Evolutionary conservation across 92 coral and sea anemone genomes (phyloP).

Genomic region (Galaxea fascicularis): DNA sequence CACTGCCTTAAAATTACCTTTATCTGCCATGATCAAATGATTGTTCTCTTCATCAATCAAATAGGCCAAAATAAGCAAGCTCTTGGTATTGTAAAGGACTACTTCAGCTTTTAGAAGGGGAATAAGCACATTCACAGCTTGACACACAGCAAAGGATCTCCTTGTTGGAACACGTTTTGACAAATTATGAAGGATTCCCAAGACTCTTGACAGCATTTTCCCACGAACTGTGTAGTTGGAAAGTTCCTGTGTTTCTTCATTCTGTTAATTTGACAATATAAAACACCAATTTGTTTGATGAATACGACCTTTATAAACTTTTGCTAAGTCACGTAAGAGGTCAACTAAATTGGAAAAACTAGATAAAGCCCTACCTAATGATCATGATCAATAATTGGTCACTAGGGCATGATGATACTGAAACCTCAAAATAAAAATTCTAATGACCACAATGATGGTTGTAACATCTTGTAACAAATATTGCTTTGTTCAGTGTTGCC

Average conservation of each 20-base stretch:
- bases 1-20: slow-evolving; percentile 68
- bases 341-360: too few species aligned
- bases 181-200: slow-evolving; percentile 74
- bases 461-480: too few species aligned
- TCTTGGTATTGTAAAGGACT: slow-evolving; percentile 54
- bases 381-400: too few species aligned
- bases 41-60: slow-evolving; percentile 79
- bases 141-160: slow-evolving; percentile 47
- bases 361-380: too few species aligned
- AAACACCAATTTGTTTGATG: too few species aligned
- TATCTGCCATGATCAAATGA: slow-evolving; percentile 72
- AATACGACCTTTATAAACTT: too few species aligned
- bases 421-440: too few species aligned
- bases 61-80: slow-evolving; percentile 79
- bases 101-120: slow-evolving; percentile 80
- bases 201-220: slow-evolving; percentile 36
- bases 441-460: too few species aligned
- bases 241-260: slow-evolving; percentile 43
- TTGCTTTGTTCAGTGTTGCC: too few species aligned
- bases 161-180: slow-evolving; percentile 78
- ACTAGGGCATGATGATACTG: too few species aligned
- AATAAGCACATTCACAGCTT: slow-evolving; percentile 64
- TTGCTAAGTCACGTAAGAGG: too few species aligned
- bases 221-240: slow-evolving; percentile 61
- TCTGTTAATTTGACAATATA: slow-evolving; percentile 54